A percentile compares a stretch with the other conserved stretches of the same genome.
Conservation (phyloP, 2,888 invertebrate species). For the Harmothoe impar region DNA sequence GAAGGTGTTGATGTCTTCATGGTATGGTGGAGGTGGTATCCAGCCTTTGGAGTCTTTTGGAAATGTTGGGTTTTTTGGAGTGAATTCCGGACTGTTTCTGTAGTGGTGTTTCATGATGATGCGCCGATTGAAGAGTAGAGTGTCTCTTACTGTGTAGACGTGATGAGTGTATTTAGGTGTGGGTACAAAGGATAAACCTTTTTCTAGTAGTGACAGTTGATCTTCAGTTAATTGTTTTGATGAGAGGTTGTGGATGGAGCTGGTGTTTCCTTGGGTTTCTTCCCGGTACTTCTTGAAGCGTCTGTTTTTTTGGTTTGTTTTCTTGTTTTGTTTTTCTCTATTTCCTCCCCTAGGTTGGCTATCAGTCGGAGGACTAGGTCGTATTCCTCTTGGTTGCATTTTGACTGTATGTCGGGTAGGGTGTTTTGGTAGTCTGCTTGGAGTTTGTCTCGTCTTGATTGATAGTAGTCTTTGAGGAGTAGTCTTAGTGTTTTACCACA, state of each 20-base stretch:
- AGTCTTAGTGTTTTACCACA: neutral
- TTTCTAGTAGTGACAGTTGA: neutral
- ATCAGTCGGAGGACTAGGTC: neutral
- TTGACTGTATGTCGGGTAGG: neutral
- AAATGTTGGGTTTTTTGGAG: neutral
- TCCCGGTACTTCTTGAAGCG: slow-evolving; percentile 11
- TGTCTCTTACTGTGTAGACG: neutral
- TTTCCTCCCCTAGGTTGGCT: neutral
- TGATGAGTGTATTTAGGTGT: neutral
- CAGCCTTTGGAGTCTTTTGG: neutral
- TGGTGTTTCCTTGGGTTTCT: neutral
- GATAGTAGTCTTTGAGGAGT: neutral
- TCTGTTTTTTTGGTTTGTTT: neutral
- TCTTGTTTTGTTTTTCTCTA: neutral
- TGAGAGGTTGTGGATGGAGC: slow-evolving; percentile 6
- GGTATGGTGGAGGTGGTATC: neutral
- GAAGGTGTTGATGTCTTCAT: slow-evolving; percentile 8
- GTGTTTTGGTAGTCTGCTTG: neutral
- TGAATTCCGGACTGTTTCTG: neutral
- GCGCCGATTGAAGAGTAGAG: neutral
- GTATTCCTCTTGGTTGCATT: neutral
- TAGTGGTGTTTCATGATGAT: neutral
- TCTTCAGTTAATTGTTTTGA: neutral
- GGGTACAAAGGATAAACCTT: neutral
- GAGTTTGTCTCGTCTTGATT: neutral